Evolutionary conservation across 2,113 vertebrate species (phyloP), one percentile per base, ranked within the genome.

Genomic region (Mionectes macconnelli): DNA sequence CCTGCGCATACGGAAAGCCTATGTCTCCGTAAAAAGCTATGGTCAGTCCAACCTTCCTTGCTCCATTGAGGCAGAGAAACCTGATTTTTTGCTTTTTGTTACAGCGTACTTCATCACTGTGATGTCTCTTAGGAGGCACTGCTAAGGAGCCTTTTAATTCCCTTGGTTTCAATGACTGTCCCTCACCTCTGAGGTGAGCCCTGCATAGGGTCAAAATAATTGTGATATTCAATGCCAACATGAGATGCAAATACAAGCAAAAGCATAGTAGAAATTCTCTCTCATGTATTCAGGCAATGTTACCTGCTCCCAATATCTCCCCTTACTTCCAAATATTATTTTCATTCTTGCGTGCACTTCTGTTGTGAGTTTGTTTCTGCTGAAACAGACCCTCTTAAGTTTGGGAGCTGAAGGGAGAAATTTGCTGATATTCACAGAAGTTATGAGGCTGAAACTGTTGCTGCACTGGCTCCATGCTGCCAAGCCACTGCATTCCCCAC

Each of bases 1-100:
- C 16, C 24, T n/a, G 16, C 9, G 21, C 25, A 16, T 25, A 42
- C 33, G 39, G 20, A 81, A 66, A 67, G 28, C 10, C 35, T 3
- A 0, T 0, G 0, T 21, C 33, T 57, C 9, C 2, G 4, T 28
- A 47, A 64, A n/a, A 15, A 17, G 2, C 25, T 37, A 1, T 17
- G 10, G 27, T 8, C 2, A 4, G 15, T 40, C 30, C 17, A 50
- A 20, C 7, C 12, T 93, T 50, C 22, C 21, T 82, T 7, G 5
- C 8, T 44, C 25, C 8, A 12, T 35, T 1, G 4, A 73, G 53
- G 42, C 11, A 37, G 7, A 56, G 6, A 0, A 4, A 77, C 22
- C 3, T 2, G 0, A 30, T 90, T 84, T 90, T 86, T 33, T 75
- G 27, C 15, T 39, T 89, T 59, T 47, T 45, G 8, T 57, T 64